These are phyloP conservation scores for Gobionotothen gibberifrons DNA, from an alignment of 2,797 vertebrate species.

Conservation along the genomic window DNA sequence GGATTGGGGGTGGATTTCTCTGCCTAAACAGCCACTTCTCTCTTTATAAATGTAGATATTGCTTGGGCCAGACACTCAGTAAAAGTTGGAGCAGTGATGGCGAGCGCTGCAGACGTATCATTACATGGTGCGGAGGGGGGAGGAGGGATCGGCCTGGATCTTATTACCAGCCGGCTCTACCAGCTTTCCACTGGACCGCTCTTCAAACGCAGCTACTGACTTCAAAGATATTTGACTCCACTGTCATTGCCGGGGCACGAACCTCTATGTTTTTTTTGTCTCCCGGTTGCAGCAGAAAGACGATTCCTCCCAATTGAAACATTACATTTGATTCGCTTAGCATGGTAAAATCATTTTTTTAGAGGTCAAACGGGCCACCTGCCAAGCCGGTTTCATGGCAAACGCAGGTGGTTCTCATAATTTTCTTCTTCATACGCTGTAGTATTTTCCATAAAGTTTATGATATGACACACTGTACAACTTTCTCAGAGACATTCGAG, in stretches of 20 bases:
- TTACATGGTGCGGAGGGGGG: constrained; percentile 58
- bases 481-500: constrained; percentile 36
- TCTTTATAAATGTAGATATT: constrained; percentile 5
- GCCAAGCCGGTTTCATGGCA: constrained; percentile 28
- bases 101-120: constrained; percentile 62
- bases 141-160: constrained; percentile 67
- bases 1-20: constrained; percentile 31
- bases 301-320: constrained; percentile 20
- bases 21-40: constrained; percentile 33
- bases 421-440: constrained; percentile 3
- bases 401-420: constrained; percentile 43
- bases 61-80: constrained; percentile 25
- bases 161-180: constrained; percentile 72
- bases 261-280: constrained; percentile 46
- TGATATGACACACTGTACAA: background rate
- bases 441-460: constrained; percentile 44
- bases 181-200: constrained; percentile 73
- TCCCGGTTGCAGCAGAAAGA: constrained; percentile 3
- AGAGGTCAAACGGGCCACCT: constrained; percentile 14
- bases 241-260: constrained; percentile 25
- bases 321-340: constrained; percentile 21
- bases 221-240: constrained; percentile 60
- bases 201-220: constrained; percentile 52
- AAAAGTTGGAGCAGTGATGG: constrained; percentile 45
- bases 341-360: constrained; percentile 4